phyloP scores from a whole-genome alignment of 2,888 invertebrate species.

The Pandemis heparana region DNA sequence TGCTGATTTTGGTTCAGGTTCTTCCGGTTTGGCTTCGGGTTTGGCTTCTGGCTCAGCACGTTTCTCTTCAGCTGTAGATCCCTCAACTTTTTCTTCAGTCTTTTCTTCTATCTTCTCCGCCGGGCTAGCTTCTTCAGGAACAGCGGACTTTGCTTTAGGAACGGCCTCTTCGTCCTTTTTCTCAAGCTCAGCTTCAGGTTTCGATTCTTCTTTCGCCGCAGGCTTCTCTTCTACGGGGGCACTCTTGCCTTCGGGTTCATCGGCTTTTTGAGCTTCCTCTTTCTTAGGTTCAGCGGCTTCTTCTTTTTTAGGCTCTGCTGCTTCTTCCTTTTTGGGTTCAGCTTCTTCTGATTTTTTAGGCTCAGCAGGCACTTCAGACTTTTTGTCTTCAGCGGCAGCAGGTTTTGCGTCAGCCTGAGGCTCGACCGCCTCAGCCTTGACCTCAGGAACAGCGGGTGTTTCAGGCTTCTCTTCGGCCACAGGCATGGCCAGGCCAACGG shows the following conservation, averaged over 20 bases:
- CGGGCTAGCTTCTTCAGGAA: constrained; percentile 46
- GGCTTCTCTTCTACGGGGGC: constrained; percentile 50
- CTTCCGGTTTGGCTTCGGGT: constrained; percentile 55
- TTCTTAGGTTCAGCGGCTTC: constrained; percentile 54
- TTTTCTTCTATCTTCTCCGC: constrained; percentile 58
- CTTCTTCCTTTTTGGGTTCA: constrained; percentile 47
- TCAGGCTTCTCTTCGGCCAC: constrained; percentile 80
- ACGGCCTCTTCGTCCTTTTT: constrained; percentile 46
- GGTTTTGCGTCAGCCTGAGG: constrained; percentile 57
- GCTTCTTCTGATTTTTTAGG: constrained; percentile 47
- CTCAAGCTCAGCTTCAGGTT: constrained; percentile 47
- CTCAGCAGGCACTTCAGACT: constrained; percentile 49
- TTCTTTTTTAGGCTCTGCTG: constrained; percentile 51
- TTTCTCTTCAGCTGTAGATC: constrained; percentile 52
- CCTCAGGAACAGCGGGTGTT: constrained; percentile 56
- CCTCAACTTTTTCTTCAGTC: constrained; percentile 57
- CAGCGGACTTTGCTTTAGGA: constrained; percentile 46
- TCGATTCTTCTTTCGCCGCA: constrained; percentile 47
- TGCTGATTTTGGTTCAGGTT: constrained; percentile 45
- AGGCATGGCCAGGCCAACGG: constrained; percentile 86
- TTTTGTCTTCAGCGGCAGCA: constrained; percentile 53
- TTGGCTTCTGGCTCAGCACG: constrained; percentile 51
- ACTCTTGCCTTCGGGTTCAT: constrained; percentile 54
- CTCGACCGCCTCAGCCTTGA: constrained; percentile 54
- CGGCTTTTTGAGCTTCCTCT: constrained; percentile 56